Evolutionary conservation across 2,113 vertebrate genomes (phyloP), one percentile per base, ranked within the genome.

Genomic region (Chaetorhynchus papuensis): DNA sequence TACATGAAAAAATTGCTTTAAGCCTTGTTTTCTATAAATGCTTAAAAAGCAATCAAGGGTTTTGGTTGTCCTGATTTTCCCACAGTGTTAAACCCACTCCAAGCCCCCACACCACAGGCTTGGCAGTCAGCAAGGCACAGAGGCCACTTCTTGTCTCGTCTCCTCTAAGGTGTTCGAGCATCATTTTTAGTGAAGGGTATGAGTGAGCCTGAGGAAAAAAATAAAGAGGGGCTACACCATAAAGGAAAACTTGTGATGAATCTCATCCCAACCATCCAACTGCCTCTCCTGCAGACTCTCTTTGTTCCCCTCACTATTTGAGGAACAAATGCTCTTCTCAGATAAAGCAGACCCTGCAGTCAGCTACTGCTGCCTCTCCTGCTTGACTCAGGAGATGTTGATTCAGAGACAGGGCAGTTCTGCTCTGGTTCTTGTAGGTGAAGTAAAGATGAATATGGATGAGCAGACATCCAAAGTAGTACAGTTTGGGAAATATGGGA

Each of bases 381-480:
- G 68, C 75, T 83, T 30, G 3, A 31, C 33, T 81, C 45, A 10
- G 49, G 66, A 84, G 44, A n/a, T 57, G 24, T 8, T 80, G 91
- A 85, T 86, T 83, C 78, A 88, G 72, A 93, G 69, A 82, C 13
- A 87, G 54, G 53, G n/a, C 60, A 94, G 82, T 60, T 78, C 70
- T 86, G 75, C 78, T 71, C 7, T 39, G 50, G 76, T 54, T 81
- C 64, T 76, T 81, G 64, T 63, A 90, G 86, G 83, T 93, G 89
- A 78, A 93, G 50, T 44, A 90, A 71, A 49, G 63, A 93, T 92
- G 60, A 96, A 93, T 96, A 95, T 89, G 75, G 57, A 94, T 86
- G 81, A 96, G 81, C 56, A 81, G 72, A 80, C 60, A 10, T 89
- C 65, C 63, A 47, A 75, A 72, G 50, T 78, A 26, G 47, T 87